Conservation (phyloP, 2,888 invertebrate species). For the Leptarthrus brevirostris region DNA sequence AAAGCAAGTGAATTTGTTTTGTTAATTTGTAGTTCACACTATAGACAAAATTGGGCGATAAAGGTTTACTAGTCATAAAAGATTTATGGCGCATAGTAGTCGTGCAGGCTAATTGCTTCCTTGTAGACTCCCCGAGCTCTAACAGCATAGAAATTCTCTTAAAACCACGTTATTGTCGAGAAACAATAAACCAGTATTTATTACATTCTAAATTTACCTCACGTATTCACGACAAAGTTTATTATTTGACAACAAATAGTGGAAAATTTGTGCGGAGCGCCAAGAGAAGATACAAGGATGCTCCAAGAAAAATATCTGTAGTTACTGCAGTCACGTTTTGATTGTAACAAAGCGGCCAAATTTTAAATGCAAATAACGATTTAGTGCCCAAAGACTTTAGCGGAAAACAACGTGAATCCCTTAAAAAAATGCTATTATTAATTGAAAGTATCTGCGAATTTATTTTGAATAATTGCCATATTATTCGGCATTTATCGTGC, state of each 20-base stretch:
- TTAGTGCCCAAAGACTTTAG: constrained; percentile 10
- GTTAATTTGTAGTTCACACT: too few species aligned
- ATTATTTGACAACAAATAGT: constrained; percentile 26
- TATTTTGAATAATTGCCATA: constrained; percentile 20
- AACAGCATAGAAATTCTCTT: too few species aligned
- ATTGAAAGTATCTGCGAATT: constrained; percentile 32
- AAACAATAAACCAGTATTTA: neutral
- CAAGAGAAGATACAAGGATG: neutral
- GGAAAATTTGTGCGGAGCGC: neutral
- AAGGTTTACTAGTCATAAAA: too few species aligned
- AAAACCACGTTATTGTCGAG: too few species aligned
- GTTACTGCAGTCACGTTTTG: constrained; percentile 31
- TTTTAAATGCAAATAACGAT: constrained; percentile 38
- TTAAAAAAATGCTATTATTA: constrained; percentile 2
- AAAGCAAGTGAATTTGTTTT: too few species aligned
- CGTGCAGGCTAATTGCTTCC: too few species aligned
- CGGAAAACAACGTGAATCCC: neutral
- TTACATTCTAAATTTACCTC: constrained; percentile 23
- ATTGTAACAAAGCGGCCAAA: constrained; percentile 22
- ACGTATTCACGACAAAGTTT: constrained; percentile 26
- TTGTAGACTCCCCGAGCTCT: too few species aligned
- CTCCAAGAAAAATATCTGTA: constrained; percentile 8
- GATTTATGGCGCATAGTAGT: too few species aligned
- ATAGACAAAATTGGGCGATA: too few species aligned
- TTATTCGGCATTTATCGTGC: constrained; percentile 12